Base-by-base conservation (phyloP, 2,113 vertebrate genomes). In the Ursus arctos region DNA sequence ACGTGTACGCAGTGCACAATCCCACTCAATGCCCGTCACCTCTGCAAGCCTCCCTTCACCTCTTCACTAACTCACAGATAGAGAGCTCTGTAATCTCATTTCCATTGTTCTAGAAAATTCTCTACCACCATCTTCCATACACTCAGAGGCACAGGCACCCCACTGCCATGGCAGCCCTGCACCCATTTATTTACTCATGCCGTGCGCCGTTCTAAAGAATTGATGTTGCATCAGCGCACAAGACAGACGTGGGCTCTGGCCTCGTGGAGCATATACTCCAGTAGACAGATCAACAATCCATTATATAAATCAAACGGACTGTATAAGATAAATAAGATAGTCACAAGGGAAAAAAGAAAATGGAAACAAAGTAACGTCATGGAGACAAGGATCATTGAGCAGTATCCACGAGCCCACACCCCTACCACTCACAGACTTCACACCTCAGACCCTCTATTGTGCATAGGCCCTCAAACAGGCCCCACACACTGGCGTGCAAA, bases 361-460 rank as follows among this genome's bases (percentile, higher is more conserved):
- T 55, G n/a, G 69, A 74, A 81, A 49, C 14, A 95, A 40, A 4
- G 28, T 33, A 47, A 82, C 7, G 19, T 65, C 36, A 24, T 1
- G 33, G 31, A 77, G n/a, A 82, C n/a, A 69, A 67, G 40, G 65
- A 61, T 40, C 9, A 11, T 1, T 13, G 28, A 92, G 14, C 18
- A 47, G 55, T 33, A 67, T 15, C n/a, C 43, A 65, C 0, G 0
- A 33, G 14, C 7, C 13, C 43, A 40, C 18, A 19, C 36, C 12
- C 26, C 31, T 22, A 16, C 22, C 2, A 26, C 16, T 89, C 59
- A 65, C 6, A 26, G 2, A 40, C 57, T 16, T 40, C 3, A 22
- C 2, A 49, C 9, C 15, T 24, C 12, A 14, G 12, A 26, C 1
- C 9, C 10, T 36, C 49, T 55, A 43, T 28, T 49, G 40, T 40